phyloP scores from a whole-genome alignment of 2,797 vertebrate genomes.

The Clarias platycephalus region DNA sequence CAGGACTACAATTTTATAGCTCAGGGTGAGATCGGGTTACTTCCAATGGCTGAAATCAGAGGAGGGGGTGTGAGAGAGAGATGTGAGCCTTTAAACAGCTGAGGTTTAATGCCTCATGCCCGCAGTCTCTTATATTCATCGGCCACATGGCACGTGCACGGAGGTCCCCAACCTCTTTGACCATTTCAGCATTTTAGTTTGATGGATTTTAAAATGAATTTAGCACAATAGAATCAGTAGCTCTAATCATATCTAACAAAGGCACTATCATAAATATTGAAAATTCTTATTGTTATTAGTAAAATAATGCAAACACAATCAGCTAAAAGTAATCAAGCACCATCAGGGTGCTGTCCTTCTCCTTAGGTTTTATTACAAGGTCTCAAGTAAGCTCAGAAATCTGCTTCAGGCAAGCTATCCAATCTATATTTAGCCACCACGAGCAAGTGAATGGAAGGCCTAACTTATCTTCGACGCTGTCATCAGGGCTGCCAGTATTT shows the following conservation, averaged over 20 bases:
- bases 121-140: constrained; percentile 62
- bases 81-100: constrained; percentile 75
- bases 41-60: constrained; percentile 76
- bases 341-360: constrained; percentile 55
- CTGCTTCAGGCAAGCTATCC: constrained; percentile 64
- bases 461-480: constrained; percentile 81
- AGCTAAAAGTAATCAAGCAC: constrained; percentile 26
- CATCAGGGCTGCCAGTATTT: constrained; percentile 81
- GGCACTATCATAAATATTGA: neutral
- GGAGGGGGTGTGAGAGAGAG: constrained; percentile 62
- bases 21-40: constrained; percentile 71
- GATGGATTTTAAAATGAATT: neutral
- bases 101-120: constrained; percentile 64
- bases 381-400: constrained; percentile 71
- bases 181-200: constrained; percentile 12
- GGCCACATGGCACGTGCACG: constrained; percentile 52
- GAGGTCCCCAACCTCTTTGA: constrained; percentile 21
- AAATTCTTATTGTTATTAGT: neutral
- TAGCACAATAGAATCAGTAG: neutral
- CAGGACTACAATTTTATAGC: constrained; percentile 57
- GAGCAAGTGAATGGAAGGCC: constrained; percentile 81
- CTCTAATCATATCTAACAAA: neutral
- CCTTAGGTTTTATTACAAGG: constrained; percentile 68
- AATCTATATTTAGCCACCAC: constrained; percentile 79
- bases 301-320: neutral